These are phyloP conservation scores for Branchipolynoe longqiensis DNA, from an alignment of 2,888 invertebrate species.

Conservation along the genomic window DNA sequence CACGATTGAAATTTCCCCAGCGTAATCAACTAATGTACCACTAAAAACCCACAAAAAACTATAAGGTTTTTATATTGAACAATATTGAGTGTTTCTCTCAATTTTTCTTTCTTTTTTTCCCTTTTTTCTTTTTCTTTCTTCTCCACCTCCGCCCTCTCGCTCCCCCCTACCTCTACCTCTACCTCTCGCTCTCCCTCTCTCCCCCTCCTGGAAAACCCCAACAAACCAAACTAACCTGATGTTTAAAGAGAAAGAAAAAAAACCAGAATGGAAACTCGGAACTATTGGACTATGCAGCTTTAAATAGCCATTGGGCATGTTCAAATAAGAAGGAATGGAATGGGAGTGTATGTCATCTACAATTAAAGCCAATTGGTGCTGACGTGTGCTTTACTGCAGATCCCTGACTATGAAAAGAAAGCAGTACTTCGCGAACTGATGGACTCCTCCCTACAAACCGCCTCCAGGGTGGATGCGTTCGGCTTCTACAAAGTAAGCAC, in stretches of 20 bases:
- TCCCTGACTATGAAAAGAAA: slow-evolving; percentile 71
- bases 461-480: slow-evolving; percentile 36
- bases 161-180: background rate
- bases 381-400: slow-evolving; percentile 67
- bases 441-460: slow-evolving; percentile 63
- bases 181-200: background rate
- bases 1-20: too few relatives aligned
- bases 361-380: too few relatives aligned
- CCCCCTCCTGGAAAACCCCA: background rate
- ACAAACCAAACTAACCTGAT: background rate
- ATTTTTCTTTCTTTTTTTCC: background rate
- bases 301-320: too few relatives aligned
- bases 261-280: too few relatives aligned
- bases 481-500: slow-evolving; percentile 67
- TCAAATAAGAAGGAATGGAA: too few relatives aligned
- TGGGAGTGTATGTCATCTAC: too few relatives aligned
- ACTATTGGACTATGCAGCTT: too few relatives aligned
- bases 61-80: too few relatives aligned
- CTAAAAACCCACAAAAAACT: too few relatives aligned
- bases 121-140: background rate
- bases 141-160: background rate
- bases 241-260: background rate
- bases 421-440: slow-evolving; percentile 69
- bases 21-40: too few relatives aligned
- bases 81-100: too few relatives aligned